Conservation (phyloP, 1,140 invertebrate genomes). For the Hyposmocoma kahamanoa region DNA sequence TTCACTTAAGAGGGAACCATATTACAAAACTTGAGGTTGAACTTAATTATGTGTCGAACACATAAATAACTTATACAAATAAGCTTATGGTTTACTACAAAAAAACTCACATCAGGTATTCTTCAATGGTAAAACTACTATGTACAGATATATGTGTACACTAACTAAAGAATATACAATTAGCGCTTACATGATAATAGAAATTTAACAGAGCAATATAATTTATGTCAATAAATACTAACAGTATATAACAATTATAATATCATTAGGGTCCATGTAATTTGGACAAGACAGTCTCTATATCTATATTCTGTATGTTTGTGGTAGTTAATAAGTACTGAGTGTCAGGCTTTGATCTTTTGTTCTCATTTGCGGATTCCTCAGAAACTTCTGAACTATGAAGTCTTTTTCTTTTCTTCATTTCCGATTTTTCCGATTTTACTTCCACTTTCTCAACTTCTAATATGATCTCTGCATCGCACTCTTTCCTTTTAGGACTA, state of each 20-base stretch:
- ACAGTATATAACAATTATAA: not conserved
- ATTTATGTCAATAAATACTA: too few species aligned
- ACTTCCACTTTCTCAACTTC: constrained; percentile 44
- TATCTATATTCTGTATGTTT: constrained; percentile 63
- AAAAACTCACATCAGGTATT: too few species aligned
- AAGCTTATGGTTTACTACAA: too few species aligned
- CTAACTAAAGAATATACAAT: too few species aligned
- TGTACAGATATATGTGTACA: too few species aligned
- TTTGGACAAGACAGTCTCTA: constrained; percentile 61
- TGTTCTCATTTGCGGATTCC: constrained; percentile 32
- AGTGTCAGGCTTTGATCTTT: constrained; percentile 44
- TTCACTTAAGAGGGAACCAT: too few species aligned
- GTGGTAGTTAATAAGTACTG: constrained; percentile 49
- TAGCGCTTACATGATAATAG: too few species aligned
- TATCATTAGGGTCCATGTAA: constrained; percentile 48
- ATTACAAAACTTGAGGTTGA: too few species aligned
- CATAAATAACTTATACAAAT: too few species aligned
- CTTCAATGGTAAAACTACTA: too few species aligned
- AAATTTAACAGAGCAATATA: too few species aligned
- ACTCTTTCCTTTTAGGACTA: constrained; percentile 25
- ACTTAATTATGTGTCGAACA: too few species aligned
- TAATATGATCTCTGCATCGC: constrained; percentile 30
- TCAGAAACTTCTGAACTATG: constrained; percentile 31
- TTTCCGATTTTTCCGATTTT: constrained; percentile 37
- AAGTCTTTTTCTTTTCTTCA: constrained; percentile 49